phyloP scores from a whole-genome alignment of 1,140 invertebrate genomes.

The Paraescarpia echinospica region DNA sequence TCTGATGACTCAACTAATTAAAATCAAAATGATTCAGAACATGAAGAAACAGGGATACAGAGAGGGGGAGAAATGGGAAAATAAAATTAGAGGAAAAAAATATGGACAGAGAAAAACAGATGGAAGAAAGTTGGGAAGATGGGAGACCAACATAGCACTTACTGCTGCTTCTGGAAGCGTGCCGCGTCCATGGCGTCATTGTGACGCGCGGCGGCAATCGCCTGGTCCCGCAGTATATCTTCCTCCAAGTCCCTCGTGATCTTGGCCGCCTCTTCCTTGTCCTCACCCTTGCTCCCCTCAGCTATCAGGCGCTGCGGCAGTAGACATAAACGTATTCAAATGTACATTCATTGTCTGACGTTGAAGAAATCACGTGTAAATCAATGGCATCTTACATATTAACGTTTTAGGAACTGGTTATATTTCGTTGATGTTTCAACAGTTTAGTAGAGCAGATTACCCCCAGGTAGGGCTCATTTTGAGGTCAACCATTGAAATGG shows the following conservation, averaged over 20 bases:
- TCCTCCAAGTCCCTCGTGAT: constrained; percentile 48
- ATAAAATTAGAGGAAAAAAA: too few species aligned
- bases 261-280: constrained; percentile 43
- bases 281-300: constrained; percentile 26
- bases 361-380: background rate
- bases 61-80: background rate
- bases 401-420: too few species aligned
- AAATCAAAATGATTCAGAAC: too few species aligned
- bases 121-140: too few species aligned
- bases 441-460: constrained; percentile 24
- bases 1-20: too few species aligned
- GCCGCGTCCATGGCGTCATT: constrained; percentile 38
- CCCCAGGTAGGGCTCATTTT: too few species aligned
- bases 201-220: constrained; percentile 39
- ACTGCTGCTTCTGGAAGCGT: constrained; percentile 52
- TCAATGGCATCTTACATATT: too few species aligned
- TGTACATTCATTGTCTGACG: background rate
- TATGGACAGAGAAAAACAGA: too few species aligned
- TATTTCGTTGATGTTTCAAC: background rate
- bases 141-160: constrained; percentile 29
- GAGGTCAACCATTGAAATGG: too few species aligned
- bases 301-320: background rate
- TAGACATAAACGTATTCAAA: background rate
- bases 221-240: constrained; percentile 47
- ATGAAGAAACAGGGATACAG: too few species aligned